A percentile compares a stretch with the other conserved stretches of the same genome.
These are phyloP conservation scores for Trichogramma evanescens DNA, from an alignment of 2,888 invertebrate species.

Conservation along the genomic window DNA sequence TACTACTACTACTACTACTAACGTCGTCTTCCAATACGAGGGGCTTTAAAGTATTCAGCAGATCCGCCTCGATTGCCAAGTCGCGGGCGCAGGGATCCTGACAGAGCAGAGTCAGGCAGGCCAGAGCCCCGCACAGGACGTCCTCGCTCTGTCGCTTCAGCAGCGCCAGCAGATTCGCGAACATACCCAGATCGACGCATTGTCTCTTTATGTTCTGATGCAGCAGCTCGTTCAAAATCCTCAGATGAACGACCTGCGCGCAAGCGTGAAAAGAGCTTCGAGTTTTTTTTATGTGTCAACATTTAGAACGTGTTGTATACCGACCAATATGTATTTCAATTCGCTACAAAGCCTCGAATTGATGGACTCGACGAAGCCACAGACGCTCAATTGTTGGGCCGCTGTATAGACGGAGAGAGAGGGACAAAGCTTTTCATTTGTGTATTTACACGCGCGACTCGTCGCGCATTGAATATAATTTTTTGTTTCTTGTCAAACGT, in stretches of 20 bases:
- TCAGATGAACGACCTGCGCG: conserved; percentile 34
- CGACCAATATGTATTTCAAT: conserved; percentile 36
- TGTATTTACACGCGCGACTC: too few relatives aligned
- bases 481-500: too few relatives aligned
- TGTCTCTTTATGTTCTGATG: conserved; percentile 40
- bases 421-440: background rate
- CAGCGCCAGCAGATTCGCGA: conserved; percentile 37
- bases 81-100: conserved; percentile 40
- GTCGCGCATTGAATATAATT: too few relatives aligned
- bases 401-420: conserved; percentile 28
- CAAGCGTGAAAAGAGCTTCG: background rate
- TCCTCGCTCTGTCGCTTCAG: conserved; percentile 32
- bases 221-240: conserved; percentile 41
- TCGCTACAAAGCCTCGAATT: conserved; percentile 35
- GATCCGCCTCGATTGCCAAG: conserved; percentile 38
- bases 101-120: conserved; percentile 39
- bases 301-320: background rate
- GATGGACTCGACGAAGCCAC: conserved; percentile 41
- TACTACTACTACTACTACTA: conserved; percentile 4
- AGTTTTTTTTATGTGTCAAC: background rate
- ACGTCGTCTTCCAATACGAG: conserved; percentile 39
- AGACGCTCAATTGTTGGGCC: conserved; percentile 42
- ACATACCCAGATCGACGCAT: conserved; percentile 42
- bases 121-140: conserved; percentile 35
- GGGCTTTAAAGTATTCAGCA: conserved; percentile 36